A percentile compares a stretch with the other conserved stretches of the same genome.
Evolutionary conservation across 2,888 invertebrate genomes (phyloP).

Genomic region (Exocentrus adspersus): DNA sequence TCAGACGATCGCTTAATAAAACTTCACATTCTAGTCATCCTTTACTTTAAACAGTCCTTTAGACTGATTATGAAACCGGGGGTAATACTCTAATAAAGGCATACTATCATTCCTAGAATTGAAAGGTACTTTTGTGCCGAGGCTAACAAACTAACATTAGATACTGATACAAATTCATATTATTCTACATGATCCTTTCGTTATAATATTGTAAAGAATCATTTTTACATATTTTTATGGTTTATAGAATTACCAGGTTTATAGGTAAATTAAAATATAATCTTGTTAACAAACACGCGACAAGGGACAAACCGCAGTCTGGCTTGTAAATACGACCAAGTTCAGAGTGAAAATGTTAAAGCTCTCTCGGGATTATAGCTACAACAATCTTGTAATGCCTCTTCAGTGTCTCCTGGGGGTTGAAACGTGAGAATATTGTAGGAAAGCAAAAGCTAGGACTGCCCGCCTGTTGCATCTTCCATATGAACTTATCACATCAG

Average conservation of each 20-base stretch:
- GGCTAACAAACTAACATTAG: too few relatives aligned
- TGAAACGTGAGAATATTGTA: conserved; percentile 58
- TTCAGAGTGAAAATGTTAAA: conserved; percentile 60
- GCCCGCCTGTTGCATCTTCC: conserved; percentile 57
- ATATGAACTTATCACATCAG: conserved; percentile 15
- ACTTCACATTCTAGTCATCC: too few relatives aligned
- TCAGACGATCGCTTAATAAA: too few relatives aligned
- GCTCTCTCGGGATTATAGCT: conserved; percentile 59
- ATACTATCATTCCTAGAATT: too few relatives aligned
- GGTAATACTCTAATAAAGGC: too few relatives aligned
- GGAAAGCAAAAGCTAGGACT: conserved; percentile 54
- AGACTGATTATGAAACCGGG: too few relatives aligned
- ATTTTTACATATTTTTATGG: background rate
- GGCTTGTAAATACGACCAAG: conserved; percentile 50
- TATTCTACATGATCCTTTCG: too few relatives aligned
- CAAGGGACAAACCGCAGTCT: conserved; percentile 52
- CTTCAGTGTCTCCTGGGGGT: conserved; percentile 54
- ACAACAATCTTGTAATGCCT: conserved; percentile 60
- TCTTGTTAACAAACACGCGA: conserved; percentile 41
- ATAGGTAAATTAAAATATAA: conserved; percentile 26
- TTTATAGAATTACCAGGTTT: background rate
- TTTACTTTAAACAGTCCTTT: too few relatives aligned
- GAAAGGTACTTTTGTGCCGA: too few relatives aligned
- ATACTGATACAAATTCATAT: too few relatives aligned
- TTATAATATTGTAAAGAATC: too few relatives aligned